These are phyloP conservation scores for Sciurus vulgaris DNA, from an alignment of 2,797 vertebrate species.

Conservation along the genomic window DNA sequence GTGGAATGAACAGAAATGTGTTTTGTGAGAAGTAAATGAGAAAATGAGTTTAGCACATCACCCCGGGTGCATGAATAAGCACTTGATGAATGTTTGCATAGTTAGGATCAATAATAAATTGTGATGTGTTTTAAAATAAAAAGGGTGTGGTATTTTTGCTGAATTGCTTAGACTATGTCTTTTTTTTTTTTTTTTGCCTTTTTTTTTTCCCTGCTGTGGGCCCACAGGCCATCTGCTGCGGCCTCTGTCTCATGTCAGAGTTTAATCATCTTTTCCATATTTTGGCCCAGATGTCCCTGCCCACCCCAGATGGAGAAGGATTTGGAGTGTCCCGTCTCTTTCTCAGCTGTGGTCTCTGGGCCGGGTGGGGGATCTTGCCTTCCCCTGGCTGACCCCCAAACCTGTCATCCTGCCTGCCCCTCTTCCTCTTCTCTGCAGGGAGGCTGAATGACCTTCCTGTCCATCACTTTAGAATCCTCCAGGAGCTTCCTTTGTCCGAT, in stretches of 20 bases:
- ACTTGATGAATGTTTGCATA: background rate
- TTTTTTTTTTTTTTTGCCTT: background rate
- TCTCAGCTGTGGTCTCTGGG: background rate
- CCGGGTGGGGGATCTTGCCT: background rate
- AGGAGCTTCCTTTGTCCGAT: background rate
- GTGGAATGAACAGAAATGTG: background rate
- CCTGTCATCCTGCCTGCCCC: background rate
- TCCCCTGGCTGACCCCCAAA: background rate
- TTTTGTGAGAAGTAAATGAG: conserved; percentile 30
- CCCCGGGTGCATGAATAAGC: background rate
- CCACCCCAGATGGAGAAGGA: conserved; percentile 30
- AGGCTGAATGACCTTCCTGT: background rate
- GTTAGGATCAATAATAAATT: background rate
- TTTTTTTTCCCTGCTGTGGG: background rate
- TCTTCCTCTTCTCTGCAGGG: background rate
- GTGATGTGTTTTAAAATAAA: background rate
- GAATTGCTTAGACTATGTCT: background rate
- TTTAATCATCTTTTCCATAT: conserved; percentile 49
- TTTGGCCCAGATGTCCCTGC: background rate
- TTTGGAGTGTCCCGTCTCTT: background rate
- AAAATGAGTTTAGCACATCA: background rate
- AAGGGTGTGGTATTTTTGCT: background rate
- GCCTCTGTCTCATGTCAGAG: background rate
- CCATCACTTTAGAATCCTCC: background rate
- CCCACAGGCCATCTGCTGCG: conserved; percentile 18